Conservation (phyloP, 2,797 vertebrate species). For the Serranus cabrilla region DNA sequence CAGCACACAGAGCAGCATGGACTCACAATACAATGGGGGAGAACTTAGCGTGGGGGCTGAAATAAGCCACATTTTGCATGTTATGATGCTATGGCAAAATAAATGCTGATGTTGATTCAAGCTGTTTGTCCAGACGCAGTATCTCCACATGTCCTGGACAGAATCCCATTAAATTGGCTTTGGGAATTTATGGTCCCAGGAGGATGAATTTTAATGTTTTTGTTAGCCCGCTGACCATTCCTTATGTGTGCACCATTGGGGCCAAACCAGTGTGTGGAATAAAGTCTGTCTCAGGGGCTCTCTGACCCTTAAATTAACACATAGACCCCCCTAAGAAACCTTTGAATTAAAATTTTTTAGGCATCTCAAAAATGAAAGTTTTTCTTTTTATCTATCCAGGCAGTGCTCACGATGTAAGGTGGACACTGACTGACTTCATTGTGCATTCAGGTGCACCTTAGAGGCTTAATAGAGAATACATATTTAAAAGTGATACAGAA, state of each 20-base stretch:
- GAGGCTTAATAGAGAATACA: too few species aligned
- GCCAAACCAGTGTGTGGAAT: background rate
- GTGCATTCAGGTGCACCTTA: too few species aligned
- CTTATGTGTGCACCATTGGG: background rate
- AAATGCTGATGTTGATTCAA: background rate
- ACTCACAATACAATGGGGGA: conserved; percentile 1
- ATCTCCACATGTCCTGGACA: background rate
- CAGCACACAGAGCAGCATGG: background rate
- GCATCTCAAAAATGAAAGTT: too few species aligned
- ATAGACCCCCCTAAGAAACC: background rate
- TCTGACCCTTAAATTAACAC: background rate
- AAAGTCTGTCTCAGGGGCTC: background rate
- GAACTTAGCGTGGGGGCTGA: background rate
- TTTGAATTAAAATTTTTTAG: background rate
- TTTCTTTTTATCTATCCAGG: too few species aligned
- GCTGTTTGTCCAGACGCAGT: background rate
- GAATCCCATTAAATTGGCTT: background rate
- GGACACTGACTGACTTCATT: too few species aligned
- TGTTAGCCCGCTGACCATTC: background rate
- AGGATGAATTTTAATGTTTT: background rate
- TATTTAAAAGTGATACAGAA: too few species aligned
- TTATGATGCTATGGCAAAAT: background rate
- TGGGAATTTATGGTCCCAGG: background rate
- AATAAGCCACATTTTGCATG: background rate
- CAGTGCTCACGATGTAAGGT: too few species aligned